Percentiles rank a stretch among this genome's conserved stretches.
Evolutionary conservation across 23 tunicate genomes (phyloP).

Genomic region (Styela clava): DNA sequence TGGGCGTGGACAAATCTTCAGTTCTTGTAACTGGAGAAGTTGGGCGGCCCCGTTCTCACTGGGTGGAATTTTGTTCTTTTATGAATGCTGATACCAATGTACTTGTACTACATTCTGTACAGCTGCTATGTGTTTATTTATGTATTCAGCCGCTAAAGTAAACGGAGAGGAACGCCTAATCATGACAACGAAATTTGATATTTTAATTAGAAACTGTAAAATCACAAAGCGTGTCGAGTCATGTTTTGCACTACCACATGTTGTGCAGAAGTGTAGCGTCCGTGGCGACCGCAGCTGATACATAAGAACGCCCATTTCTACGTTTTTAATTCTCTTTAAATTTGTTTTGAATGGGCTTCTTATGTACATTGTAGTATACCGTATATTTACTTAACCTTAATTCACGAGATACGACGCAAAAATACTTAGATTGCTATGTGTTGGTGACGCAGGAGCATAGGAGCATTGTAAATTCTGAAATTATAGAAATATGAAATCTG

Average conservation of each 20-base stretch:
- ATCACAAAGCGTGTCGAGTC: background rate
- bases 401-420: background rate
- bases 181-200: background rate
- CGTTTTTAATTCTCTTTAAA: background rate
- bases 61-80: background rate
- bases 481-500: no score
- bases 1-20: background rate
- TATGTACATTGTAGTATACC: background rate
- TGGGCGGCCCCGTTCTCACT: background rate
- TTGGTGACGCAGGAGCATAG: no score
- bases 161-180: no score
- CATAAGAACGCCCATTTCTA: background rate
- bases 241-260: background rate
- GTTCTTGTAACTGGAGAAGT: background rate
- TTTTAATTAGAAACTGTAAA: background rate
- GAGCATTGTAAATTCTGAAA: no score
- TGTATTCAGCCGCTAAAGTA: no score
- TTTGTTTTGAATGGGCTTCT: background rate
- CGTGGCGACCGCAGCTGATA: background rate
- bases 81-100: no score
- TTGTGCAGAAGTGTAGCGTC: background rate
- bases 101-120: no score
- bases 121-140: no score
- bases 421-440: no score
- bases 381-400: background rate